phyloP scores from a whole-genome alignment of 2,113 vertebrate genomes.

The Acrocephalus arundinaceus region DNA sequence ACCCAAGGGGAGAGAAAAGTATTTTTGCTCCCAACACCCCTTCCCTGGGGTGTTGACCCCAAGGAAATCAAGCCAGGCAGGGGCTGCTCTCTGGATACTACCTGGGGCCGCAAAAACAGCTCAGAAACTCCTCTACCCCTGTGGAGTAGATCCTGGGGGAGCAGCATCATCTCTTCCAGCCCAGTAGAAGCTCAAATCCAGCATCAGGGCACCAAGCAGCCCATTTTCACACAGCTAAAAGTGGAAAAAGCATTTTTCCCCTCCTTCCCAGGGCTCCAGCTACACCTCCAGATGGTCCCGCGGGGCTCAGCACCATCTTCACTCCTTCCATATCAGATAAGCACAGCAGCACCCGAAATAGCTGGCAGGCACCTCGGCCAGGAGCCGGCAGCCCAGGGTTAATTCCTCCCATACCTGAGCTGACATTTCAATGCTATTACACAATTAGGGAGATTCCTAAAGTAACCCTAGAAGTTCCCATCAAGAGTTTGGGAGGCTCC shows the following conservation, averaged over 20 bases:
- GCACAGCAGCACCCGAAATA: neutral
- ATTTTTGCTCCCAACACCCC: neutral
- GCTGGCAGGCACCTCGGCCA: neutral
- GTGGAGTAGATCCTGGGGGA: neutral
- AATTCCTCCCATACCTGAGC: conserved; percentile 61
- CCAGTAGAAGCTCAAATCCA: neutral
- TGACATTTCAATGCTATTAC: conserved; percentile 47
- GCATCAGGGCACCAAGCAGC: neutral
- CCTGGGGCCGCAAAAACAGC: neutral
- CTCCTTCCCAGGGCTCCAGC: neutral
- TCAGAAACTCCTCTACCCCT: neutral
- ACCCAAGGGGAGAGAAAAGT: neutral
- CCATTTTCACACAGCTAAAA: neutral
- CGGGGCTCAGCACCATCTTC: neutral
- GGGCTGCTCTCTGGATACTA: neutral
- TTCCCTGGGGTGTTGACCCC: neutral
- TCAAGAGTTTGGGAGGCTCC: neutral
- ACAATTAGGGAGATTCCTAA: conserved; percentile 38
- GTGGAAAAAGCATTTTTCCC: neutral
- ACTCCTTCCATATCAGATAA: conserved; percentile 14
- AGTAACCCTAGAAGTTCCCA: neutral
- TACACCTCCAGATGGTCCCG: neutral
- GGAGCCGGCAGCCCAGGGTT: conserved; percentile 45
- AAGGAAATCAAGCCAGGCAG: neutral
- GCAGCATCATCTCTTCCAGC: neutral